Percentiles rank a stretch among this genome's conserved stretches.
These are phyloP conservation scores for Artemia sp. DNA, from an alignment of 2,888 invertebrate species.

Conservation along the genomic window DNA sequence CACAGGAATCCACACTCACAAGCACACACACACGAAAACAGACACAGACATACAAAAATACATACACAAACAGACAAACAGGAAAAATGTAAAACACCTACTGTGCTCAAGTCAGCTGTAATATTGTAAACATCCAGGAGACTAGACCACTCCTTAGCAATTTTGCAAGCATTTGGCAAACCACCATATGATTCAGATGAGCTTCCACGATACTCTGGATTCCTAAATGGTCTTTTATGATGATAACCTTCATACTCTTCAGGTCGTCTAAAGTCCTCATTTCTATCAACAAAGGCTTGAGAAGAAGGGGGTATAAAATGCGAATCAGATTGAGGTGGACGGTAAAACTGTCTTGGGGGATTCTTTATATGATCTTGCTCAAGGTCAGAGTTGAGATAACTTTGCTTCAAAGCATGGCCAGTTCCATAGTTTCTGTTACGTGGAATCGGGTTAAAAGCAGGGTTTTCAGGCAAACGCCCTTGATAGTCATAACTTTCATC, in stretches of 20 bases:
- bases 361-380: neutral
- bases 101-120: slow-evolving; percentile 6
- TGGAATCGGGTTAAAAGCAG: too few species aligned
- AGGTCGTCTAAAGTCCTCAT: neutral
- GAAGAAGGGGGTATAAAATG: too few species aligned
- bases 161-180: neutral
- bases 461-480: neutral
- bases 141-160: slow-evolving; percentile 6
- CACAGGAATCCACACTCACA: too few species aligned
- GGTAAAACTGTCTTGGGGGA: neutral
- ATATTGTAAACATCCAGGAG: neutral
- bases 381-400: neutral
- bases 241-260: neutral
- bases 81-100: neutral
- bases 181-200: neutral
- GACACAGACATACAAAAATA: too few species aligned
- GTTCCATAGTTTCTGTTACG: neutral
- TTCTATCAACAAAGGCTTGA: neutral
- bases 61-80: too few species aligned
- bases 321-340: slow-evolving; percentile 2
- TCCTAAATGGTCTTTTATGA: neutral
- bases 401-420: neutral
- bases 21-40: too few species aligned
- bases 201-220: slow-evolving; percentile 9
- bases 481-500: neutral